Conservation (phyloP, 2,888 invertebrate species). For the Meteorus cinctellus region DNA sequence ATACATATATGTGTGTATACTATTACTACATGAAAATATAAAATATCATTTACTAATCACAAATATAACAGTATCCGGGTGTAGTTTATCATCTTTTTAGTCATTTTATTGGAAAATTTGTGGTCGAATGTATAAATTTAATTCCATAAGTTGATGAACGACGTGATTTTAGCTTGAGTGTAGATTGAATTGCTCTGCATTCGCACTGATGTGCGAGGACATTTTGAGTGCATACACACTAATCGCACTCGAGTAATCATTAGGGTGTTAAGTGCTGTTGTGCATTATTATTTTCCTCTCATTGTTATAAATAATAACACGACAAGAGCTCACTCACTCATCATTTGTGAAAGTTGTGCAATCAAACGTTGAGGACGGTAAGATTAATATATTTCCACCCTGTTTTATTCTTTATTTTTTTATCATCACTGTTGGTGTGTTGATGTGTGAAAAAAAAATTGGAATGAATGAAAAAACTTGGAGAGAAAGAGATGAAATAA, state of each 20-base stretch:
- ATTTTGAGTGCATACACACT: slow-evolving; percentile 32
- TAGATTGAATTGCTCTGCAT: not conserved
- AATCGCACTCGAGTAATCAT: slow-evolving; percentile 7
- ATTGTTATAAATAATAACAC: not conserved
- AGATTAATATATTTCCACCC: not conserved
- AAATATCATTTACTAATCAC: no score
- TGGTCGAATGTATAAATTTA: not conserved
- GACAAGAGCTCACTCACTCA: not conserved
- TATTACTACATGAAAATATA: no score
- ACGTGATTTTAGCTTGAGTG: not conserved
- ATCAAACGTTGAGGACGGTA: slow-evolving; percentile 8
- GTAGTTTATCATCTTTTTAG: no score
- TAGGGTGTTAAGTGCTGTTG: not conserved
- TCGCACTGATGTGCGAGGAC: not conserved
- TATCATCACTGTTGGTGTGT: not conserved
- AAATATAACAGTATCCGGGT: no score
- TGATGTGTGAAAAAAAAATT: not conserved
- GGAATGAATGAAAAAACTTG: not conserved
- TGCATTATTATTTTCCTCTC: not conserved
- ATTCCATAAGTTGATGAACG: not conserved
- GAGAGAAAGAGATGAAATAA: not conserved
- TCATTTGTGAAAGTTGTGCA: slow-evolving; percentile 4
- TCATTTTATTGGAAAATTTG: not conserved
- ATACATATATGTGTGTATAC: no score
- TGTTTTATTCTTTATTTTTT: not conserved